These are phyloP conservation scores for Potamilus streckersoni DNA, from an alignment of 1,140 invertebrate genomes.

Conservation along the genomic window DNA sequence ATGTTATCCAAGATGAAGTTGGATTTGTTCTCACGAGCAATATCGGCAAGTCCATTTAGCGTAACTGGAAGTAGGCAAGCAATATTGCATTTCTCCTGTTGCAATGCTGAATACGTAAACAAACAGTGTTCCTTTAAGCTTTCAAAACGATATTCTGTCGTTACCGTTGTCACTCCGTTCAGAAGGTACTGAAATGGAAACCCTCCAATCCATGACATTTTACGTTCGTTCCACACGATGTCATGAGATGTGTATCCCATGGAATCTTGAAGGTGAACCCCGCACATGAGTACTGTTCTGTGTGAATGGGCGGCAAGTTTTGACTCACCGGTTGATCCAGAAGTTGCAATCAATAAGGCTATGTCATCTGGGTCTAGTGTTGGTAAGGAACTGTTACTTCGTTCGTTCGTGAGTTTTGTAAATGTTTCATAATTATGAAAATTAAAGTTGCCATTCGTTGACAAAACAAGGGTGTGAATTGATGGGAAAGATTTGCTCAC, in stretches of 20 bases:
- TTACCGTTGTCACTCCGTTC: conserved; percentile 5
- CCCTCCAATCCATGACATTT: conserved; percentile 8
- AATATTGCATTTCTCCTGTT: neutral
- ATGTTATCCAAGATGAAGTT: conserved; percentile 7
- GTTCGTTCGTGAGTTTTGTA: no score
- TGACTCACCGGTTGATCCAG: conserved; percentile 10
- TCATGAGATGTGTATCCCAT: neutral
- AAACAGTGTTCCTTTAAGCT: conserved; percentile 4
- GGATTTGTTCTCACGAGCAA: no score
- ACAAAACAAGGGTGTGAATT: no score
- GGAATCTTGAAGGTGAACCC: conserved; percentile 1
- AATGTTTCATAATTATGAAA: no score
- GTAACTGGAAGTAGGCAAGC: conserved; percentile 5
- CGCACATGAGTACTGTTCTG: neutral
- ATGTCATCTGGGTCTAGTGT: conserved; percentile 3
- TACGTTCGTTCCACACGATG: conserved; percentile 1
- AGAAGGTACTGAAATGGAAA: conserved; percentile 3
- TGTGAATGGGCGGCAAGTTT: conserved; percentile 12
- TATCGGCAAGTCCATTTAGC: neutral
- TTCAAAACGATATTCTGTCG: neutral
- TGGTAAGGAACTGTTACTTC: neutral
- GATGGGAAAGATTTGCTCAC: no score
- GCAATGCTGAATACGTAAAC: conserved; percentile 1
- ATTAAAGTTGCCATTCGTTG: no score
- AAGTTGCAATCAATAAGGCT: neutral